Evolutionary conservation across 2,888 invertebrate genomes (phyloP).

Genomic region (Orthosia incerta): DNA sequence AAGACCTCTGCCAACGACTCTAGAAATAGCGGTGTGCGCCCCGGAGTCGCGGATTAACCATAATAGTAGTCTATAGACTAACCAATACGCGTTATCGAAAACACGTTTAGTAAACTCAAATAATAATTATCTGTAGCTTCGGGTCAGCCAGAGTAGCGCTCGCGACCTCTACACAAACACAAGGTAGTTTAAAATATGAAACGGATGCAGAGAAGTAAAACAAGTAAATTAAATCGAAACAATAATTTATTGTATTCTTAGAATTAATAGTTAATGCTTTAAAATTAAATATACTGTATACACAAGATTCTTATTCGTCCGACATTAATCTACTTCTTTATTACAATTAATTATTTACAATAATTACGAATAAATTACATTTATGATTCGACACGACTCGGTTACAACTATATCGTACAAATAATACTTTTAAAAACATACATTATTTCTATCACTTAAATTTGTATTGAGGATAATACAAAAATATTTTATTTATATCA

Average conservation of each 20-base stretch:
- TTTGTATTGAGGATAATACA: conserved; percentile 69
- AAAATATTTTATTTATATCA: conserved; percentile 73
- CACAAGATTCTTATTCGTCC: conserved; percentile 80
- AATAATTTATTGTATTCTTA: conserved; percentile 90
- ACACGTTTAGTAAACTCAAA: too few species aligned
- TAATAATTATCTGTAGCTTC: too few species aligned
- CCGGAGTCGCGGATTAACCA: too few species aligned
- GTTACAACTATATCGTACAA: conserved; percentile 70
- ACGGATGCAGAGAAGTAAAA: conserved; percentile 15
- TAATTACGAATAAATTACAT: conserved; percentile 75
- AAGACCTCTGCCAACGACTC: too few species aligned
- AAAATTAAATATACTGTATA: conserved; percentile 85
- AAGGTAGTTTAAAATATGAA: background rate
- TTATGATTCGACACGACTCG: conserved; percentile 62
- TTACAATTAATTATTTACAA: conserved; percentile 86
- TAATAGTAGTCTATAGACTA: too few species aligned
- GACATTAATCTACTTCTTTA: conserved; percentile 75
- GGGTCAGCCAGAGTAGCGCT: too few species aligned
- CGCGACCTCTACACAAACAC: too few species aligned
- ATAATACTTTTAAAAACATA: conserved; percentile 78
- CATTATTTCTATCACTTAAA: conserved; percentile 59
- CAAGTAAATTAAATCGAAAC: conserved; percentile 81
- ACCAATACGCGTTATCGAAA: too few species aligned
- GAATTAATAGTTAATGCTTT: conserved; percentile 83
- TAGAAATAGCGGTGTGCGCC: too few species aligned